phyloP scores from a whole-genome alignment of 1,140 invertebrate genomes.

The Temnothorax curvispinosus region DNA sequence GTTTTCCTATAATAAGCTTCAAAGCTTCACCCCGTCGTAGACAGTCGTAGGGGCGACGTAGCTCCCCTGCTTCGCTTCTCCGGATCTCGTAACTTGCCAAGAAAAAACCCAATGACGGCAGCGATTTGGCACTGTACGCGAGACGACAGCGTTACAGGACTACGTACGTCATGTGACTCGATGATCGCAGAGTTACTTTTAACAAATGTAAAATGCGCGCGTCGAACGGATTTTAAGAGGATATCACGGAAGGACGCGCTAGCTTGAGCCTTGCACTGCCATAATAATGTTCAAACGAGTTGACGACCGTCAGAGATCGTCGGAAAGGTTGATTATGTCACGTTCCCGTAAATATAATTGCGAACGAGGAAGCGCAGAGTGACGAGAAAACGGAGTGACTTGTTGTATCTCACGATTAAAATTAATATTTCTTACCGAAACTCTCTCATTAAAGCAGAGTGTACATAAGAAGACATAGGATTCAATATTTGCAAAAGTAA shows the following conservation, averaged over 20 bases:
- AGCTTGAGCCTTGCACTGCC: slow-evolving; percentile 44
- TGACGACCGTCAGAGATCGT: not conserved
- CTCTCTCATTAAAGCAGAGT: not conserved
- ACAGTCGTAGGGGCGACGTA: not conserved
- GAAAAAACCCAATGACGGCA: slow-evolving; percentile 11
- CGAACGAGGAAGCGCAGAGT: not conserved
- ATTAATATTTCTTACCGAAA: slow-evolving; percentile 44
- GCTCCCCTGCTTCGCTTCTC: not conserved
- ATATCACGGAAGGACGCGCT: not conserved
- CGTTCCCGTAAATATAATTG: not conserved
- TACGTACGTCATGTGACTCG: slow-evolving; percentile 19
- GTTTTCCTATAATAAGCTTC: not conserved
- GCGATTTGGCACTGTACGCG: slow-evolving; percentile 23
- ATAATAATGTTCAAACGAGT: slow-evolving; percentile 38
- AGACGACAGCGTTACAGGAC: slow-evolving; percentile 12
- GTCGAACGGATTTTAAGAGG: not conserved
- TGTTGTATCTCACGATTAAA: not conserved
- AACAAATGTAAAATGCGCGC: not conserved
- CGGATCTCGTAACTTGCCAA: slow-evolving; percentile 11
- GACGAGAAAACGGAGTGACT: slow-evolving; percentile 17
- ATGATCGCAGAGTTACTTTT: not conserved
- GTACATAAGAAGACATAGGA: not conserved
- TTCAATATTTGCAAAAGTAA: not conserved
- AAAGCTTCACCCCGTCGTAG: not conserved
- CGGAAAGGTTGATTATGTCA: not conserved